Evolutionary conservation across 2,888 invertebrate genomes (phyloP).

Genomic region (Chymomyza amoena): DNA sequence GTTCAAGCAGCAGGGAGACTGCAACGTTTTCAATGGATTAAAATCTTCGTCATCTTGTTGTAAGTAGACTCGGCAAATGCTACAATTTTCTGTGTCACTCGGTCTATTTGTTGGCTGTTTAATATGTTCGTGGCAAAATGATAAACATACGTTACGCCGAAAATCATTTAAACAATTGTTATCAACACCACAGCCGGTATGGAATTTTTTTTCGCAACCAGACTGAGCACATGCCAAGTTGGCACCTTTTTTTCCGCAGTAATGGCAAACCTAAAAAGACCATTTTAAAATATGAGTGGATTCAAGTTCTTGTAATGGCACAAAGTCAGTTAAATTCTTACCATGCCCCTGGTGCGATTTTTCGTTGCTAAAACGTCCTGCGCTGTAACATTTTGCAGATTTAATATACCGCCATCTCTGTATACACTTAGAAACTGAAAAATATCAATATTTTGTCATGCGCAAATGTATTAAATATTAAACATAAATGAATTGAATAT

Average conservation of each 20-base stretch:
- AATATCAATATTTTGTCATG: not conserved
- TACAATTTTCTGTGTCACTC: constrained; percentile 79
- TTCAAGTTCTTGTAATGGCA: not conserved
- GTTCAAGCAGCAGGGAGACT: constrained; percentile 88
- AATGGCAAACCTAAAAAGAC: constrained; percentile 83
- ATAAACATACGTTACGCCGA: constrained; percentile 79
- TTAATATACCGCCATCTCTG: constrained; percentile 46
- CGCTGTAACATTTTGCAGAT: constrained; percentile 80
- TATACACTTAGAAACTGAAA: constrained; percentile 78
- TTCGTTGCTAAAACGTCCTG: constrained; percentile 85
- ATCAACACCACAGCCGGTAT: constrained; percentile 86
- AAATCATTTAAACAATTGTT: constrained; percentile 82
- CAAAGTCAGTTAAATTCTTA: constrained; percentile 76
- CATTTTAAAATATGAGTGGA: not conserved
- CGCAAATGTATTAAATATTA: not conserved
- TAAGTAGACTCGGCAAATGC: constrained; percentile 84
- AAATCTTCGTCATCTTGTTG: constrained; percentile 64
- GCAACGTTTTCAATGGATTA: constrained; percentile 80
- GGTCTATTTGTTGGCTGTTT: constrained; percentile 23
- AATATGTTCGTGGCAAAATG: constrained; percentile 57
- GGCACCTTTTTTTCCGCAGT: constrained; percentile 84
- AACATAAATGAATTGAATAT: not conserved
- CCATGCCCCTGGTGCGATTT: constrained; percentile 83
- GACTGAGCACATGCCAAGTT: constrained; percentile 85
- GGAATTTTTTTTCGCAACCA: constrained; percentile 85